Evolutionary conservation across 2,888 invertebrate species (phyloP).

Genomic region (Drosophila hamatofila): DNA sequence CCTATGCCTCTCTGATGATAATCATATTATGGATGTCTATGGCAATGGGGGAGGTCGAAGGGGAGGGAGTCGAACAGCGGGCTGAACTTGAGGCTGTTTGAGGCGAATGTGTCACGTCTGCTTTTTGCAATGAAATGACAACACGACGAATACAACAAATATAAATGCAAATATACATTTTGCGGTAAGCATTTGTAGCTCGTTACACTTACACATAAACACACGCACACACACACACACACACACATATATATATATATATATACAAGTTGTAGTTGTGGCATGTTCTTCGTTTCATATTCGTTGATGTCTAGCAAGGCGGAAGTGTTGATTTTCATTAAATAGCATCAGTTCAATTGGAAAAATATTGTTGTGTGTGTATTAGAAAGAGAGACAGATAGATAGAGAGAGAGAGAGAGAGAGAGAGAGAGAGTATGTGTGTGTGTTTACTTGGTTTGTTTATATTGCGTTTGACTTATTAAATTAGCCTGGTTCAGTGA

Average conservation of each 20-base stretch:
- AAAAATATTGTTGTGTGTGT: constrained; percentile 61
- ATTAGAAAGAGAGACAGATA: constrained; percentile 8
- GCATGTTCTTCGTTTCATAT: constrained; percentile 20
- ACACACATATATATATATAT: constrained; percentile 21
- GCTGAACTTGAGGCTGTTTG: constrained; percentile 23
- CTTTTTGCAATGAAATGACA: constrained; percentile 61
- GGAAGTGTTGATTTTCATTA: constrained; percentile 79
- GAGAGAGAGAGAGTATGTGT: constrained; percentile 7
- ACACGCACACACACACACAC: constrained; percentile 7
- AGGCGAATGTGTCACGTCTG: constrained; percentile 71
- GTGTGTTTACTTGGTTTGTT: constrained; percentile 11
- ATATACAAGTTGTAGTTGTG: constrained; percentile 20
- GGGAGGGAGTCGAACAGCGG: neutral
- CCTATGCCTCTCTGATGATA: neutral
- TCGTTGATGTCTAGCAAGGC: constrained; percentile 50
- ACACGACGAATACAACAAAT: constrained; percentile 59
- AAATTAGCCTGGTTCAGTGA: constrained; percentile 72
- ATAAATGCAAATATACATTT: constrained; percentile 73
- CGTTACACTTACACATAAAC: constrained; percentile 54
- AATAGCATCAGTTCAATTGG: constrained; percentile 68
- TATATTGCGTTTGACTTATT: constrained; percentile 63
- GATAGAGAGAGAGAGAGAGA: neutral
- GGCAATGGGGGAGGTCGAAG: neutral
- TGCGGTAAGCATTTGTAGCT: constrained; percentile 75
- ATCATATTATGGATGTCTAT: neutral